Evolutionary conservation across 2,797 vertebrate species (phyloP), one percentile per base, ranked within the genome.

Genomic region (Botia almorhae): DNA sequence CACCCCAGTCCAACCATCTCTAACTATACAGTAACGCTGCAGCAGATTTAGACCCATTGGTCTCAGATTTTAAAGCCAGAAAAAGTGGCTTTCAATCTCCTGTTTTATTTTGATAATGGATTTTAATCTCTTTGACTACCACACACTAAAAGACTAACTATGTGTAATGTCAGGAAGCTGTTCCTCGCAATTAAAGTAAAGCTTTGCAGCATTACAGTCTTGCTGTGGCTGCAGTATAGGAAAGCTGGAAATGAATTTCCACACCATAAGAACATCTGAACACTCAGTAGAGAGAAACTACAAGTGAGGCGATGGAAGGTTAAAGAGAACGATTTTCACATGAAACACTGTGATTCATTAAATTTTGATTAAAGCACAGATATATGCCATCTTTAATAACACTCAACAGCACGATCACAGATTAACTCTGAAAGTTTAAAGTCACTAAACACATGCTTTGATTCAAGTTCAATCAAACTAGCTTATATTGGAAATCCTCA

Each of bases 301-400:
- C 36, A 36, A 17, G 23, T 1, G 6, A 55, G 3, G 23, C 23
- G 26, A 48, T 48, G 67, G 17, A 36, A 78, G 8, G 8, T 36
- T 61, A 63, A 70, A 63, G 43, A 36, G 68, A 79, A 11, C 46
- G 48, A 56, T 63, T 26, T 63, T 39, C 7, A 39, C 26, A 78
- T 63, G 43, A 78, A 74, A 50, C 64, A 53, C 53, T 74, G 13
- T 11, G 36, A 50, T 74, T 74, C 70, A 69, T 69, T 72, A 69
- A 74, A 39, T 2, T 36, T 74, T 74, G 72, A 81, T 81, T 69
- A 75, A 58, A 74, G 17, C 63, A 60, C 23, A 12, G 53, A 60
- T 81, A 50, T 74, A 43, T 81, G 72, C n/a, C 39, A 61, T 68
- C 39, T 69, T 33, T 79, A 72, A 79, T 72, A 64, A 56, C n/a